phyloP scores from a whole-genome alignment of 1,140 invertebrate species.

The Andrena cerasifolii region DNA sequence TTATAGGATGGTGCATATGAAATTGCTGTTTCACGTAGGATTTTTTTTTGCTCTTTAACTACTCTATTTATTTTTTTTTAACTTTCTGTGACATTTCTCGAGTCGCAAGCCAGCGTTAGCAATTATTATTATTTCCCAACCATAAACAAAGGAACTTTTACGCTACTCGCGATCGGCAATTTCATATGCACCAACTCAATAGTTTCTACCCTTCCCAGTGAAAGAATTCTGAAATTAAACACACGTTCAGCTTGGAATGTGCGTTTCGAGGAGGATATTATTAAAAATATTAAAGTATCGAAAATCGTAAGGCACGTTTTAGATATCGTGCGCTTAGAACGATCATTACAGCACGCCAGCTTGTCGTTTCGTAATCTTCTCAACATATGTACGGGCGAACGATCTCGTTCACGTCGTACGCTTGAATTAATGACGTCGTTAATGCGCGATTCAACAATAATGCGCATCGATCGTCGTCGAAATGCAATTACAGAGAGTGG shows the following conservation, averaged over 20 bases:
- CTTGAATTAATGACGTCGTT: conserved; percentile 48
- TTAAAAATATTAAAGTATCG: neutral
- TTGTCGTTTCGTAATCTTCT: conserved; percentile 33
- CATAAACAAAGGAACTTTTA: too few species aligned
- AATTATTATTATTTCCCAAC: too few species aligned
- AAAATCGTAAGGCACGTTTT: neutral
- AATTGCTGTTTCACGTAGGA: too few species aligned
- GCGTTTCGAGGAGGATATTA: too few species aligned
- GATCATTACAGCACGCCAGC: conserved; percentile 20
- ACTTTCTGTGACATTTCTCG: too few species aligned
- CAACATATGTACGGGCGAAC: conserved; percentile 8
- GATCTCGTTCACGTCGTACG: conserved; percentile 28
- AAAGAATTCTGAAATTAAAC: neutral
- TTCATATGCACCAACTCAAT: too few species aligned
- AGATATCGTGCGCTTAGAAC: neutral
- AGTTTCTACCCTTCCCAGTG: neutral
- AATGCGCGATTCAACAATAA: conserved; percentile 46
- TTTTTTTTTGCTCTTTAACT: too few species aligned
- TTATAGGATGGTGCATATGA: too few species aligned
- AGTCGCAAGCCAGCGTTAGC: too few species aligned
- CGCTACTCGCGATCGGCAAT: too few species aligned
- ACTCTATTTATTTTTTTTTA: too few species aligned
- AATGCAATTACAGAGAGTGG: conserved; percentile 38
- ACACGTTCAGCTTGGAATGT: neutral
- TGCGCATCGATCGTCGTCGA: conserved; percentile 35